Base-by-base conservation (phyloP, 2,888 invertebrate genomes). In the Oligia fasciuncula region DNA sequence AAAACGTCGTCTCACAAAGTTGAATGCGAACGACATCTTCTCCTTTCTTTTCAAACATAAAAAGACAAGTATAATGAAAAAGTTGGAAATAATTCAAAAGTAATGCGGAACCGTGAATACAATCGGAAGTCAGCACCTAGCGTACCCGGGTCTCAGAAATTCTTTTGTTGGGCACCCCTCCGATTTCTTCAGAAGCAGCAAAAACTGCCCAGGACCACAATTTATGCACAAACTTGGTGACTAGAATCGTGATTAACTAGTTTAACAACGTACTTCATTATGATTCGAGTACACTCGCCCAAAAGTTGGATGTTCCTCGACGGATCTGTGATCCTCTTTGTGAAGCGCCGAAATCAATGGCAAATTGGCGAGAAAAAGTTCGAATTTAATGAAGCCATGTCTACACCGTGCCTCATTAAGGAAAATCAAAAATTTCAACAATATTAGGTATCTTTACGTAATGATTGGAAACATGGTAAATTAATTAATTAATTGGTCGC, bases 181-280 rank as follows among this genome's bases (percentile, higher is more conserved):
- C 84, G 84, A 85, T 86, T 89, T 87, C 74, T 76, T 83, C 73
- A 65, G 73, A 82, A 80, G 79, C 75, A 81, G 77, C 84, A 85
- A 89, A 90, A 91, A 89, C 82, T 82, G 87, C 88, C 79, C 79
- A 67, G 79, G 80, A 85, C 84, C 78, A 73, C 87, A 92, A 92
- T 93, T 92, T 91, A 91, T 91, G 90, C 89, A 86, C 85, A 84
- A 92, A 91, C 88, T 92, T 90, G 80, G 75, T 83, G 76, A 73
- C 66, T 80, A 79, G 84, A 90, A 88, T 88, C 86, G 79, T 74
- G 74, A 73, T 66, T 67, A 88, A 90, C 89, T 86, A 88, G 4
- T n/a, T 43, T 51, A 66, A 40, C 35, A 71, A 62, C 40, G 80
- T 88, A 87, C 87, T 92, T 91, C 84, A 90, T 91, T 91, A 91